phyloP scores from a whole-genome alignment of 2,113 vertebrate species.

The Vidua chalybeata region DNA sequence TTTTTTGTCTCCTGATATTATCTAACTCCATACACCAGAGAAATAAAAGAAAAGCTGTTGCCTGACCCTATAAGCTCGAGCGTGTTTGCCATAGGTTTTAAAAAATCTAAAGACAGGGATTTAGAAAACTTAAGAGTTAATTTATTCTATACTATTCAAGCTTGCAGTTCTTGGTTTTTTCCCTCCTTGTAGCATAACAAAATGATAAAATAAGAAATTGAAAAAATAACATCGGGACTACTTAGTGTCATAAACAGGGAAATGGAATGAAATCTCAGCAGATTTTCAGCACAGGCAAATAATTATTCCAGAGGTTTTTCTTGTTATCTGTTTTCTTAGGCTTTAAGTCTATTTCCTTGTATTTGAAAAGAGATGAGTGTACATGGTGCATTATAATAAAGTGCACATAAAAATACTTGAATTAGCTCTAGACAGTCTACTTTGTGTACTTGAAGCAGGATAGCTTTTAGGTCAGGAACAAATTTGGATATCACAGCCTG shows the following conservation, averaged over 20 bases:
- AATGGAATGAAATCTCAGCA: constrained; percentile 15
- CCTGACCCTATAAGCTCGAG: neutral
- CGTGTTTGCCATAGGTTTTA: neutral
- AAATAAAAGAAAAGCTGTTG: neutral
- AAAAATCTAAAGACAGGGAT: neutral
- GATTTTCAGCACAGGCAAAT: constrained; percentile 7
- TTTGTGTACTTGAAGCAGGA: neutral
- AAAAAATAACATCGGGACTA: neutral
- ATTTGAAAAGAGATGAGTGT: constrained; percentile 18
- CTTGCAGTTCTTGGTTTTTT: neutral
- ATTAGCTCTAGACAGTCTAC: neutral
- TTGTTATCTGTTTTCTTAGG: constrained; percentile 17
- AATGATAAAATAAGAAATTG: constrained; percentile 30
- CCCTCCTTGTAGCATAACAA: neutral
- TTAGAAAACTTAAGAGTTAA: neutral
- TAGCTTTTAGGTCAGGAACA: neutral
- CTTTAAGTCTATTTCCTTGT: neutral
- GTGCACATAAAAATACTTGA: neutral
- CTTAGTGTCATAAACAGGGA: constrained; percentile 16
- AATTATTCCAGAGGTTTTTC: constrained; percentile 1
- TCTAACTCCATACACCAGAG: neutral
- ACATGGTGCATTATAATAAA: neutral
- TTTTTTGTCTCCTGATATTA: neutral
- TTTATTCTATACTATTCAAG: neutral
- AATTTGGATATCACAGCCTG: neutral